Percentiles rank a stretch among this genome's conserved stretches.
Conservation (phyloP, 2,113 vertebrate genomes). For the Actinemys pallida region DNA sequence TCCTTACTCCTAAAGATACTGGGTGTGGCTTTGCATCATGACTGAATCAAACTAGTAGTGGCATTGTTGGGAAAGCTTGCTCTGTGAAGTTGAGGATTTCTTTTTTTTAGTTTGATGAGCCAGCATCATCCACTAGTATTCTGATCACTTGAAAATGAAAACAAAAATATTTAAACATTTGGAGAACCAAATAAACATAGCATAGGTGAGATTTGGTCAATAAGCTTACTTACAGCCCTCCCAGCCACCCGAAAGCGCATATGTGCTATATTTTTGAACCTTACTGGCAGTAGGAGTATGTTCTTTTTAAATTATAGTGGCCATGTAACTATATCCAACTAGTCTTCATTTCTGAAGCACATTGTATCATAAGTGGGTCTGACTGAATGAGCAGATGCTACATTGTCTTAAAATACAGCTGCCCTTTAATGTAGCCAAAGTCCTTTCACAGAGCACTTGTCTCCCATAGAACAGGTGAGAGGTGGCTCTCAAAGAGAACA, state of each 20-base stretch:
- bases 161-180: background rate
- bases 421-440: background rate
- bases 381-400: background rate
- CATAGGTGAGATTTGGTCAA: background rate
- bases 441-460: background rate
- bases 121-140: background rate
- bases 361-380: background rate
- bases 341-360: background rate
- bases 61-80: background rate
- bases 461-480: background rate
- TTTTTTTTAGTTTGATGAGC: accelerated
- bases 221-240: background rate
- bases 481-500: background rate
- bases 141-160: background rate
- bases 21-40: background rate
- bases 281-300: background rate
- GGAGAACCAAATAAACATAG: background rate
- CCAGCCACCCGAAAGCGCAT: background rate
- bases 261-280: too few species aligned
- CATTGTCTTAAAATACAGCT: background rate
- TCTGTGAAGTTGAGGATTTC: background rate
- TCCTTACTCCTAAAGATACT: background rate
- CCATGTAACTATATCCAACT: background rate
- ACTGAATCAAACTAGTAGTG: background rate
- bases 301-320: background rate